These are phyloP conservation scores for Idaea biselata DNA, from an alignment of 2,888 invertebrate genomes.

Conservation along the genomic window DNA sequence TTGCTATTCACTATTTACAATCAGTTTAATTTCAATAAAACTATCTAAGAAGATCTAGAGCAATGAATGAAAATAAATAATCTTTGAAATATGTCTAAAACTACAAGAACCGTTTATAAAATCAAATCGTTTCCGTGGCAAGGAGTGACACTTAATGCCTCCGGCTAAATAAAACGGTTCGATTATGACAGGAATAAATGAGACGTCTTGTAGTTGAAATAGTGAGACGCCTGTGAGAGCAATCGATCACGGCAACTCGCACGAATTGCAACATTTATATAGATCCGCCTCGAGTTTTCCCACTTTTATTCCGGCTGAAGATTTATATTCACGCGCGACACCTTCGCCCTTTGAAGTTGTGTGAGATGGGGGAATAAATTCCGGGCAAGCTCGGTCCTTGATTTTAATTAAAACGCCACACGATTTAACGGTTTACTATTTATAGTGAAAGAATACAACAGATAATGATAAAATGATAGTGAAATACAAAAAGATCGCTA, in stretches of 20 bases:
- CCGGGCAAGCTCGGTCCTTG: constrained; percentile 54
- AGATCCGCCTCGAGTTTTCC: constrained; percentile 59
- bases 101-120: constrained; percentile 40
- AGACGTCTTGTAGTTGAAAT: constrained; percentile 67
- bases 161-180: constrained; percentile 50
- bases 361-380: constrained; percentile 67
- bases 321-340: constrained; percentile 73
- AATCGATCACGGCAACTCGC: constrained; percentile 64
- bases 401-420: constrained; percentile 74
- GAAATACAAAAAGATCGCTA: constrained; percentile 27
- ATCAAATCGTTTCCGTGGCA: constrained; percentile 40
- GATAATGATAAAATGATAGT: constrained; percentile 28
- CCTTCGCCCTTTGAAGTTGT: constrained; percentile 75
- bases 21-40: constrained; percentile 41
- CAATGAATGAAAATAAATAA: constrained; percentile 2
- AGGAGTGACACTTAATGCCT: constrained; percentile 46
- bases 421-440: constrained; percentile 50
- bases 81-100: constrained; percentile 36
- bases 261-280: constrained; percentile 72
- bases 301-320: constrained; percentile 63
- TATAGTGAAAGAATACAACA: constrained; percentile 26
- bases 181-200: constrained; percentile 69
- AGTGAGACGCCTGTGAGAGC: constrained; percentile 60
- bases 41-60: constrained; percentile 25
- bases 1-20: constrained; percentile 29